phyloP scores from a whole-genome alignment of 2,797 vertebrate genomes.

The Thunnus albacares region DNA sequence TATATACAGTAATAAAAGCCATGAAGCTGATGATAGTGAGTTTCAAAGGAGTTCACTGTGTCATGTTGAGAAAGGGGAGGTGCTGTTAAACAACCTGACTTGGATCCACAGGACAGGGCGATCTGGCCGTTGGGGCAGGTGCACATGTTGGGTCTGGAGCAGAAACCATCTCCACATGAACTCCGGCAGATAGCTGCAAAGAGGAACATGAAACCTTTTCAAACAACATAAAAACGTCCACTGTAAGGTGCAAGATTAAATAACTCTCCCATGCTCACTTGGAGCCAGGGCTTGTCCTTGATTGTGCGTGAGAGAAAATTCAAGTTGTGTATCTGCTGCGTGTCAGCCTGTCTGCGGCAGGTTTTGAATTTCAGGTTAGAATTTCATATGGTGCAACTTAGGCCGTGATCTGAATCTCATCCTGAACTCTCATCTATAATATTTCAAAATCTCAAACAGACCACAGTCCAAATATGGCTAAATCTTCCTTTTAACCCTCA shows the following conservation, averaged over 20 bases:
- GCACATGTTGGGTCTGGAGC: conserved; percentile 99
- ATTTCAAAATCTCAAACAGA: conserved; percentile 56
- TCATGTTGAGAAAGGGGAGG: conserved; percentile 19
- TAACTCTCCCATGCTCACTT: not conserved
- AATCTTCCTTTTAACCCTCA: conserved; percentile 48
- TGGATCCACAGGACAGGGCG: conserved; percentile 94
- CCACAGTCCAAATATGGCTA: conserved; percentile 50
- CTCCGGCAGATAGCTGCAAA: conserved; percentile 96
- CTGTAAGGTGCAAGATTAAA: conserved; percentile 41
- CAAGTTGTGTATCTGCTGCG: conserved; percentile 51
- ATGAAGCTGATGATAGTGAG: conserved; percentile 9
- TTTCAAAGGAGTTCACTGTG: conserved; percentile 25
- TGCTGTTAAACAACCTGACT: conserved; percentile 89
- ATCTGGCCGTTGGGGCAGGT: conserved; percentile 97
- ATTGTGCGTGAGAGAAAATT: conserved; percentile 39
- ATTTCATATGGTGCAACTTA: conserved; percentile 43
- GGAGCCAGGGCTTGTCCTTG: conserved; percentile 27
- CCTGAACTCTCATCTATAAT: conserved; percentile 47
- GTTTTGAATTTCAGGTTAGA: conserved; percentile 55
- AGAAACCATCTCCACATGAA: conserved; percentile 98
- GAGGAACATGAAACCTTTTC: conserved; percentile 48
- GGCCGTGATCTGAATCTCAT: conserved; percentile 49
- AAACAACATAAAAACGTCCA: conserved; percentile 46
- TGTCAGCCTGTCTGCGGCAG: conserved; percentile 34
- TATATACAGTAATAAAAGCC: conserved; percentile 31